A percentile compares a stretch with the other conserved stretches of the same genome.
These are phyloP conservation scores for Yponomeuta evonymella DNA, from an alignment of 2,888 invertebrate species.

Conservation along the genomic window DNA sequence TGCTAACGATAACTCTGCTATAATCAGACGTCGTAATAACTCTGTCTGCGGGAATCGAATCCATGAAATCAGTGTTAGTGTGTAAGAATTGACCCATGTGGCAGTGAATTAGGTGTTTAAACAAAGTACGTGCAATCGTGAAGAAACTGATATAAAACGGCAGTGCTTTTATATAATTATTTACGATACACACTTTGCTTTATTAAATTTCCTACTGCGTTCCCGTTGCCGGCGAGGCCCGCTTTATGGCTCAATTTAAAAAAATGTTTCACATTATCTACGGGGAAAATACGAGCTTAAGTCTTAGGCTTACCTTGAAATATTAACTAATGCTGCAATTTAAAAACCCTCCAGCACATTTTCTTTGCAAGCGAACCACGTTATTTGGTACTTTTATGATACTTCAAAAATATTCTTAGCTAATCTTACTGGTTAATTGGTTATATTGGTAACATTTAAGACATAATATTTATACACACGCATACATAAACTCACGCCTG, in stretches of 20 bases:
- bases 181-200: conserved; percentile 58
- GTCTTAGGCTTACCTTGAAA: conserved; percentile 34
- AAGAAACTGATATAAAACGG: conserved; percentile 11
- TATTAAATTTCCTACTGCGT: conserved; percentile 57
- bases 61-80: too few relatives aligned
- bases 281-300: conserved; percentile 52
- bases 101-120: too few relatives aligned
- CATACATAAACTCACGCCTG: too few relatives aligned
- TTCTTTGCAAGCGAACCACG: conserved; percentile 4
- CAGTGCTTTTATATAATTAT: conserved; percentile 44
- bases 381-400: background rate
- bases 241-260: conserved; percentile 66
- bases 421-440: too few relatives aligned
- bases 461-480: too few relatives aligned
- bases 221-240: conserved; percentile 51
- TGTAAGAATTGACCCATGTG: too few relatives aligned
- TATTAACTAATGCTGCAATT: conserved; percentile 14
- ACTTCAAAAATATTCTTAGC: background rate
- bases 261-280: conserved; percentile 59
- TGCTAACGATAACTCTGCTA: too few relatives aligned
- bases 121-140: background rate
- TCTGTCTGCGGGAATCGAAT: too few relatives aligned
- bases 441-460: too few relatives aligned
- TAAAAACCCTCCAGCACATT: background rate
- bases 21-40: too few relatives aligned